phyloP scores from a whole-genome alignment of 2,888 invertebrate species.

The Drosophila emarginata region DNA sequence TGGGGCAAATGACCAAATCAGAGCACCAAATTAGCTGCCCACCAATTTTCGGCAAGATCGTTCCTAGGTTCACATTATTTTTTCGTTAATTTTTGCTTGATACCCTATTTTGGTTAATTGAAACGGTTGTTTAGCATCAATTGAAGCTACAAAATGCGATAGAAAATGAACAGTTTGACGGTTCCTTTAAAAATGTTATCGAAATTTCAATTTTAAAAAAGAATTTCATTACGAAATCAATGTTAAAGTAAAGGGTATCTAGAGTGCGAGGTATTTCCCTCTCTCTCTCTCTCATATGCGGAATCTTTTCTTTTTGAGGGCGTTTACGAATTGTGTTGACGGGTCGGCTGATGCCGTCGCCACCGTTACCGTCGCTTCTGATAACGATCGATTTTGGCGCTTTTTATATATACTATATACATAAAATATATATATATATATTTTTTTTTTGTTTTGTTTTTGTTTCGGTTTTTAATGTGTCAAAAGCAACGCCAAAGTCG shows the following conservation, averaged over 20 bases:
- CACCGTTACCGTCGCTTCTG: slow-evolving; percentile 35
- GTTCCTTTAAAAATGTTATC: no score
- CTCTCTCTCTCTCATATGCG: not conserved
- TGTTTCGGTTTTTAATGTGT: slow-evolving; percentile 49
- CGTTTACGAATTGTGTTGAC: slow-evolving; percentile 54
- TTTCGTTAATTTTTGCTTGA: slow-evolving; percentile 8
- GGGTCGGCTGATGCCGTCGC: slow-evolving; percentile 29
- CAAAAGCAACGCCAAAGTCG: slow-evolving; percentile 55
- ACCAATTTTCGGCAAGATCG: slow-evolving; percentile 43
- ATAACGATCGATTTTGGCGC: slow-evolving; percentile 69
- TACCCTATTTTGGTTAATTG: not conserved
- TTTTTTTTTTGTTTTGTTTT: not conserved
- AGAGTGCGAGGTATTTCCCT: not conserved
- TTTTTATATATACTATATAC: slow-evolving; percentile 17
- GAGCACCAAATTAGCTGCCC: slow-evolving; percentile 70
- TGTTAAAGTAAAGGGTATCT: not conserved
- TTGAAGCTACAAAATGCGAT: not conserved
- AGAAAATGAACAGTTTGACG: no score
- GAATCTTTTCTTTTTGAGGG: slow-evolving; percentile 45
- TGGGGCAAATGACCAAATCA: slow-evolving; percentile 65
- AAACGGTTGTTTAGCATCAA: not conserved
- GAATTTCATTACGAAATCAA: no score
- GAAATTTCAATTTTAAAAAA: no score
- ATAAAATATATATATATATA: not conserved
- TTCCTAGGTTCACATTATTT: slow-evolving; percentile 6